Conservation (phyloP, 2,113 vertebrate genomes). For the Ellobius talpinus region DNA sequence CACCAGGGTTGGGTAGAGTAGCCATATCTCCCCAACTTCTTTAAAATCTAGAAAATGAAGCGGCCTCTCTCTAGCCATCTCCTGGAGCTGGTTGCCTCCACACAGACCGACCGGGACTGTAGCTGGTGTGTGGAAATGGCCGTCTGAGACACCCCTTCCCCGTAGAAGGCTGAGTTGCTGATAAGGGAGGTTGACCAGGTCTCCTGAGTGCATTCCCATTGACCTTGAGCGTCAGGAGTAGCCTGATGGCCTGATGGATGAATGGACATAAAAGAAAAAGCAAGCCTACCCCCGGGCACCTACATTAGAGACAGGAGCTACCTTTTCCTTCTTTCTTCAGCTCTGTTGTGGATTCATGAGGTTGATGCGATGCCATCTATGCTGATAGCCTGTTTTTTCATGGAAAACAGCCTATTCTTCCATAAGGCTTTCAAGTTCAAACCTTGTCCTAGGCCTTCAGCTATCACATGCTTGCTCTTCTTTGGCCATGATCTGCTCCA, state of each 20-base stretch:
- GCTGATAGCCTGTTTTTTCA: neutral
- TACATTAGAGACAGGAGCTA: too few relatives aligned
- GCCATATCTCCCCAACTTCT: neutral
- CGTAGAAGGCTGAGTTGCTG: neutral
- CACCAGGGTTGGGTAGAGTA: neutral
- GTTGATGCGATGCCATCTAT: accelerated
- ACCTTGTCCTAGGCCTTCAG: too few relatives aligned
- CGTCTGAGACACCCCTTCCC: neutral
- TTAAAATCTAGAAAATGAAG: neutral
- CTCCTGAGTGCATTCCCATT: accelerated
- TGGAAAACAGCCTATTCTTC: neutral
- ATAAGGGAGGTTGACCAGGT: accelerated
- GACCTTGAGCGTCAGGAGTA: neutral
- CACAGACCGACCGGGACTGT: neutral
- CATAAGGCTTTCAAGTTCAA: neutral
- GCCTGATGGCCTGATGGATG: accelerated
- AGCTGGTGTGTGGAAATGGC: neutral
- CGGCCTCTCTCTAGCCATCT: neutral
- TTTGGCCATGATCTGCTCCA: neutral
- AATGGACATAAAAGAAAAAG: neutral
- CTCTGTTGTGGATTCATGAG: accelerated
- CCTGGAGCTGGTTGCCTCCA: neutral
- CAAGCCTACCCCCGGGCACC: accelerated
- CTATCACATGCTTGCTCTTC: neutral
- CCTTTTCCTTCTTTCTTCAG: neutral